These are phyloP conservation scores for Scaptomyza parva DNA, from an alignment of 2,888 invertebrate genomes.

Conservation along the genomic window DNA sequence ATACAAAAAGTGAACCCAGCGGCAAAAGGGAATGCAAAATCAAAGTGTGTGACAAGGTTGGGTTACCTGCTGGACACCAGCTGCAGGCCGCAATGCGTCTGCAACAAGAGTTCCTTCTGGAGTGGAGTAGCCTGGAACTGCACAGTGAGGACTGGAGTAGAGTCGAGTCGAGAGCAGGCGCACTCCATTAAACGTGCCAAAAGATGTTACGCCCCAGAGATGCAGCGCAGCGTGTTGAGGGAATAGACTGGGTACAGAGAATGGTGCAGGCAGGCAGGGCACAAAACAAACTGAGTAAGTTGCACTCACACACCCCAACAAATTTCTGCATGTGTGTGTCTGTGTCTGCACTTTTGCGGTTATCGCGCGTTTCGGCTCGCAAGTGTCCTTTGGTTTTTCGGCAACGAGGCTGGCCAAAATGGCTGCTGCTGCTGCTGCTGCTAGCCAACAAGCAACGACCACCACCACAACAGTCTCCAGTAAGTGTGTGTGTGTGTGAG, in stretches of 20 bases:
- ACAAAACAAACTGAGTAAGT: slow-evolving; percentile 46
- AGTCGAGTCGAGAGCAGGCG: slow-evolving; percentile 21
- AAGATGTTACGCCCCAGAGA: slow-evolving; percentile 60
- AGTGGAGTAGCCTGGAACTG: too few species aligned
- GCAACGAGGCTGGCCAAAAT: slow-evolving; percentile 39
- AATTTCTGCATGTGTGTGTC: slow-evolving; percentile 3
- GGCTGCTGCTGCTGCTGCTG: slow-evolving; percentile 50
- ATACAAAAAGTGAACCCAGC: slow-evolving; percentile 37
- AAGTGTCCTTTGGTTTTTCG: slow-evolving; percentile 50
- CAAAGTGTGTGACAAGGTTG: slow-evolving; percentile 64
- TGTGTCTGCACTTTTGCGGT: slow-evolving; percentile 45
- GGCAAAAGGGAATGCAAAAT: slow-evolving; percentile 72
- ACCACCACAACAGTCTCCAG: slow-evolving; percentile 19
- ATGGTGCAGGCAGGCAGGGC: neutral
- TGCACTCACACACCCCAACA: slow-evolving; percentile 14
- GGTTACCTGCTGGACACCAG: slow-evolving; percentile 32
- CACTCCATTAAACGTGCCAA: slow-evolving; percentile 77
- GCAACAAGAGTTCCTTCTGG: slow-evolving; percentile 37
- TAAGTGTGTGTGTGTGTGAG: neutral
- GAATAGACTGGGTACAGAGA: neutral
- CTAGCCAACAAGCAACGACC: slow-evolving; percentile 42
- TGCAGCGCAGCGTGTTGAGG: slow-evolving; percentile 26
- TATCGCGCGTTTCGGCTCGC: slow-evolving; percentile 51
- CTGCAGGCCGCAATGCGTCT: slow-evolving; percentile 64
- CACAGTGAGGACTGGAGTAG: too few species aligned